Evolutionary conservation across 53 echinoderm and acorn worm genomes (phyloP).

Genomic region (Apostichopus leukothele): DNA sequence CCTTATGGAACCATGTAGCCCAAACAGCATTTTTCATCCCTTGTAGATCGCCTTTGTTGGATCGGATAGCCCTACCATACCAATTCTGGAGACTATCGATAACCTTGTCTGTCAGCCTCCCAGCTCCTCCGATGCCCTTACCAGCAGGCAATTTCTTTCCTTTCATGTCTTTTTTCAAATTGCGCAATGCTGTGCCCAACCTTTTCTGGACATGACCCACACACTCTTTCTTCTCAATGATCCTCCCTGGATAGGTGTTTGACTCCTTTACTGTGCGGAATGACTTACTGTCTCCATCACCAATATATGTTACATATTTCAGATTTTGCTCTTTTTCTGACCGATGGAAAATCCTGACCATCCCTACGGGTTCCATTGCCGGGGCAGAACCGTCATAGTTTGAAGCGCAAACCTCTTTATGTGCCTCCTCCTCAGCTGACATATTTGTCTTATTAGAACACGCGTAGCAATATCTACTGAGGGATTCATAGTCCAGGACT

Average conservation of each 20-base stretch:
- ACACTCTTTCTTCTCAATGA: constrained; percentile 45
- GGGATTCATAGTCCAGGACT: neutral
- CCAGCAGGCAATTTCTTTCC: constrained; percentile 54
- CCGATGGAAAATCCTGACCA: constrained; percentile 37
- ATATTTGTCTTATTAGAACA: neutral
- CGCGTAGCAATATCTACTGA: neutral
- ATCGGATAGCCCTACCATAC: constrained; percentile 34
- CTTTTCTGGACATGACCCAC: constrained; percentile 56
- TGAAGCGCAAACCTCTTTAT: constrained; percentile 6
- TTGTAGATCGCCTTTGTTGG: constrained; percentile 29
- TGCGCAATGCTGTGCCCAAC: constrained; percentile 25
- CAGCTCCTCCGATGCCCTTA: neutral
- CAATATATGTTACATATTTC: constrained; percentile 42
- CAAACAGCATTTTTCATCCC: constrained; percentile 15
- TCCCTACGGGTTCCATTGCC: constrained; percentile 50
- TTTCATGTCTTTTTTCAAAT: constrained; percentile 9
- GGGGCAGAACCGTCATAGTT: constrained; percentile 49
- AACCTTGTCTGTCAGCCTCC: constrained; percentile 13
- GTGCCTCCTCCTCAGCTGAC: neutral
- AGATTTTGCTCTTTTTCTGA: constrained; percentile 26
- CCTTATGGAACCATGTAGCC: constrained; percentile 26
- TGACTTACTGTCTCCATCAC: constrained; percentile 50
- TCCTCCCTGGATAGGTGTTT: constrained; percentile 19
- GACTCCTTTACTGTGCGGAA: constrained; percentile 38
- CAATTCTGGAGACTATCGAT: constrained; percentile 45